Evolutionary conservation across 2,888 invertebrate genomes (phyloP), one percentile per base, ranked within the genome.

Genomic region (Drosophila melanosoma): DNA sequence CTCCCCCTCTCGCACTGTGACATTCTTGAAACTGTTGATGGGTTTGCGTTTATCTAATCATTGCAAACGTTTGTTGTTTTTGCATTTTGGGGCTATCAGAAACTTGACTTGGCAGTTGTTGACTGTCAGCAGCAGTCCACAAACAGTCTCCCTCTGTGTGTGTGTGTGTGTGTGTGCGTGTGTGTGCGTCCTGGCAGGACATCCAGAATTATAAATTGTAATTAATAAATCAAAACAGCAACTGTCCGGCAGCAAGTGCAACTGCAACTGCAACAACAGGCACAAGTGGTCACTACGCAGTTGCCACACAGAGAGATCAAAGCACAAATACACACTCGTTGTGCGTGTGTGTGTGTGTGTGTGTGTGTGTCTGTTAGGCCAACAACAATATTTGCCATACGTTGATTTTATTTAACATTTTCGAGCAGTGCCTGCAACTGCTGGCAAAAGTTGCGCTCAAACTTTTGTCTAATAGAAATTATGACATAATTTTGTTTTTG

Each of bases 211-310:
- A 83, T 89, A 83, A 83, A 83, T 89, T 89, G 84, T 87, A 77
- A 83, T 86, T 83, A 83, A 83, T 83, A 83, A 89, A 83, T 83
- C 83, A 89, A 83, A 89, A 83, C 83, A 81, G 68, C 76, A 80
- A 81, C 72, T 77, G 76, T 61, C 66, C 42, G 23, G 71, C 71
- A 70, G 58, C 73, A 74, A 66, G 61, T 68, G 71, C 62, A 68
- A 29, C 61, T 59, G 74, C 69, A 58, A 56, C 61, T 33, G 53
- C 53, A 35, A 53, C 45, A 61, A 42, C 40, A 40, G 40, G 53
- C 58, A 38, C 61, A 67, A 69, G 60, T 69, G 52, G 33, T 52
- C 60, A 58, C 52, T 38, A 32, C 33, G 3, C 26, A 59, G 56
- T 35, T 73, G 49, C 58, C 52, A 60, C 54, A 57, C 20, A 49